Conservation (phyloP, 2,888 invertebrate species). For the Stenurella melanura region DNA sequence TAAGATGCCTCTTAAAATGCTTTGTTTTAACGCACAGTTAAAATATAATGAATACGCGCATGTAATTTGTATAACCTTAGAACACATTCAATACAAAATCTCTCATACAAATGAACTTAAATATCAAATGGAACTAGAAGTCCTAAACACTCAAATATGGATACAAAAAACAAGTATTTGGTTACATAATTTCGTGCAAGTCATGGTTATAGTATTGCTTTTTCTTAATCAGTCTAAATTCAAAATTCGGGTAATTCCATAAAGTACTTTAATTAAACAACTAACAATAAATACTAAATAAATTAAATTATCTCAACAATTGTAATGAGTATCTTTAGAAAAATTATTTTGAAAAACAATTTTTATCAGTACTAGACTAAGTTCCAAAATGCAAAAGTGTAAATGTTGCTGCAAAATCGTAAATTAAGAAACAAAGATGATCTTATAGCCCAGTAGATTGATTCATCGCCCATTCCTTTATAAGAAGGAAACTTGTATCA, state of each 20-base stretch:
- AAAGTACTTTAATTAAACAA: slow-evolving; percentile 62
- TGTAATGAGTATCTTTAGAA: slow-evolving; percentile 68
- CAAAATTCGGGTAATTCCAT: slow-evolving; percentile 70
- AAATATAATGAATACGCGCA: slow-evolving; percentile 44
- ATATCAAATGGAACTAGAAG: slow-evolving; percentile 37
- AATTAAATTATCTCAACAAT: slow-evolving; percentile 63
- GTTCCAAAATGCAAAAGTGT: slow-evolving; percentile 52
- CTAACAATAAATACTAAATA: slow-evolving; percentile 63
- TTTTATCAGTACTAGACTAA: slow-evolving; percentile 58
- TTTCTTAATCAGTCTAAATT: slow-evolving; percentile 71
- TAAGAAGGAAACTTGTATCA: background rate
- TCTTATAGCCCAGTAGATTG: background rate
- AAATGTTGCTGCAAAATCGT: slow-evolving; percentile 52
- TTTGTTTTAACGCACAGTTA: slow-evolving; percentile 32
- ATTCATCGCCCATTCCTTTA: background rate
- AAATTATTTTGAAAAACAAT: slow-evolving; percentile 54
- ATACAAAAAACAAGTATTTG: slow-evolving; percentile 49
- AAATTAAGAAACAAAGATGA: slow-evolving; percentile 45
- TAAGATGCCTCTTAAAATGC: background rate
- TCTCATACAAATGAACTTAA: slow-evolving; percentile 32
- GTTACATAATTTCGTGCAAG: slow-evolving; percentile 55
- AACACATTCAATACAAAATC: slow-evolving; percentile 54
- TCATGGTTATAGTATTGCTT: slow-evolving; percentile 69
- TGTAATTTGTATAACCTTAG: slow-evolving; percentile 44
- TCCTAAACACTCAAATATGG: slow-evolving; percentile 56